Evolutionary conservation across 2,888 invertebrate genomes (phyloP).

Genomic region (Mystacides longicornis): DNA sequence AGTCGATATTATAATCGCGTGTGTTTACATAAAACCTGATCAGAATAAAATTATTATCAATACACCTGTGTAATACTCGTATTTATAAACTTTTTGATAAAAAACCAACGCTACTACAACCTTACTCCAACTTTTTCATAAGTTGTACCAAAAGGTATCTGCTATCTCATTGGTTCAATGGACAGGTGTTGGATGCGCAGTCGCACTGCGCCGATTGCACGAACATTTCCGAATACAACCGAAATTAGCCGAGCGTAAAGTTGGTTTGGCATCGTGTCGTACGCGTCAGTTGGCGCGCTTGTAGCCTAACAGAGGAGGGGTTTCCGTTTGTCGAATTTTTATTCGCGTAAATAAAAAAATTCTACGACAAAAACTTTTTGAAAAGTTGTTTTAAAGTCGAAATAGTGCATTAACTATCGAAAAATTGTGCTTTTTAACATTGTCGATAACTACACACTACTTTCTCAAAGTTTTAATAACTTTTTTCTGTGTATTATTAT

Average conservation of each 20-base stretch:
- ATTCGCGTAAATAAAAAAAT: background rate
- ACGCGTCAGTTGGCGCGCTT: slow-evolving; percentile 18
- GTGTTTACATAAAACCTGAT: too few relatives aligned
- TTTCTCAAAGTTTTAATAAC: background rate
- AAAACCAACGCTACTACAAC: too few relatives aligned
- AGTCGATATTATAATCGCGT: too few relatives aligned
- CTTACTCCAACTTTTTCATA: slow-evolving; percentile 10
- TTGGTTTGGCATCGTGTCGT: slow-evolving; percentile 3
- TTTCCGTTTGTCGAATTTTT: background rate
- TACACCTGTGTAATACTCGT: too few relatives aligned
- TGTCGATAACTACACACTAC: background rate
- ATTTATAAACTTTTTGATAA: too few relatives aligned
- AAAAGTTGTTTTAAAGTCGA: slow-evolving; percentile 10
- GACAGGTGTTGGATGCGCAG: slow-evolving; percentile 17
- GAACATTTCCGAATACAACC: slow-evolving; percentile 6
- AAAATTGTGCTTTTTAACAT: slow-evolving; percentile 3
- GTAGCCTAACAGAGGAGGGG: slow-evolving; percentile 6
- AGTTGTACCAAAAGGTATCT: slow-evolving; percentile 5
- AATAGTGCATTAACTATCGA: background rate
- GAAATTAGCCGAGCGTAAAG: background rate
- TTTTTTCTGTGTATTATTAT: background rate
- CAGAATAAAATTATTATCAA: too few relatives aligned
- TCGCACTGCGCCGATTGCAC: slow-evolving; percentile 5
- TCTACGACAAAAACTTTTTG: slow-evolving; percentile 10
- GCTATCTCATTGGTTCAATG: slow-evolving; percentile 9